These are phyloP conservation scores for Urocyon cinereoargenteus DNA, from an alignment of 2,797 vertebrate genomes.

Conservation along the genomic window DNA sequence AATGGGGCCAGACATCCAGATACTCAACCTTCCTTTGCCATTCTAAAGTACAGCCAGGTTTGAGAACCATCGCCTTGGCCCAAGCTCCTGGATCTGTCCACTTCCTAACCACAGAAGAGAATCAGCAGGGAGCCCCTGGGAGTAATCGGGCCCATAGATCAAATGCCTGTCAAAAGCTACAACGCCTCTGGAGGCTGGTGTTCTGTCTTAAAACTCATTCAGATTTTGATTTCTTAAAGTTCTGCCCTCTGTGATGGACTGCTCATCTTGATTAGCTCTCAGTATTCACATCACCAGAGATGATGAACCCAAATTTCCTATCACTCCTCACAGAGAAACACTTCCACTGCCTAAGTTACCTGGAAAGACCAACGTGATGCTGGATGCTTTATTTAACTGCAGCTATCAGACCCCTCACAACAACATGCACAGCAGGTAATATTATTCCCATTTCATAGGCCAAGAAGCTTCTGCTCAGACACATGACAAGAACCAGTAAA, in stretches of 20 bases:
- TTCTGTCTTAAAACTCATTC: neutral
- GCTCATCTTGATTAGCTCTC: neutral
- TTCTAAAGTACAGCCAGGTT: neutral
- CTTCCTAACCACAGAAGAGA: neutral
- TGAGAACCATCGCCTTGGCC: neutral
- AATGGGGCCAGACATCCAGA: neutral
- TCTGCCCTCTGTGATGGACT: neutral
- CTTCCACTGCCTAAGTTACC: neutral
- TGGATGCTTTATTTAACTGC: neutral
- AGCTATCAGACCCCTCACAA: neutral
- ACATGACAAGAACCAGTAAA: neutral
- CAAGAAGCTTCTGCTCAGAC: neutral
- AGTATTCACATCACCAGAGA: neutral
- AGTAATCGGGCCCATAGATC: neutral
- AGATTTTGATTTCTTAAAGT: neutral
- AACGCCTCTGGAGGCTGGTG: neutral
- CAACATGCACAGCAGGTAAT: too few relatives aligned
- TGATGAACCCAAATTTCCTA: neutral
- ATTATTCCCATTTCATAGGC: neutral
- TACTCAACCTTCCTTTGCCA: neutral
- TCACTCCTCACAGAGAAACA: neutral
- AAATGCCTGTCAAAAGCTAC: neutral
- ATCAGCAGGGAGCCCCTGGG: neutral
- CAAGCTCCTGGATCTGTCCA: neutral
- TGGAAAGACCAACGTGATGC: neutral